phyloP scores from a whole-genome alignment of 2,113 vertebrate species.

The Mirounga angustirostris region DNA sequence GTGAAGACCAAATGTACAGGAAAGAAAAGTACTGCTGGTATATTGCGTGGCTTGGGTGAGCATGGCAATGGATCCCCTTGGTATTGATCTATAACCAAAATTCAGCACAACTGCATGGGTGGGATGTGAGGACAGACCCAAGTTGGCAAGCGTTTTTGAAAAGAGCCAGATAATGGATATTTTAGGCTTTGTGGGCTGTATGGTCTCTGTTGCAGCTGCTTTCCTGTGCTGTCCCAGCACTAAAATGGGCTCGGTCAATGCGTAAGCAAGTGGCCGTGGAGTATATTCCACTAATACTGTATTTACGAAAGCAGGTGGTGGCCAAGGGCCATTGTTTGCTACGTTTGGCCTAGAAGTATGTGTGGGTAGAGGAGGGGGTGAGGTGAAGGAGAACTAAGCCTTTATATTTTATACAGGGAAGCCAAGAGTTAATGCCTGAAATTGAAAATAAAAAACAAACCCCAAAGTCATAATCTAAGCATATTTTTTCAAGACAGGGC shows the following conservation, averaged over 20 bases:
- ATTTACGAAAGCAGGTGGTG: not conserved
- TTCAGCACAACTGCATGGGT: not conserved
- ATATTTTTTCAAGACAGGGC: conserved; percentile 11
- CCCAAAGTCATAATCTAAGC: not conserved
- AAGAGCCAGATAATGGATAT: not conserved
- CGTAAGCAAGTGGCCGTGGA: not conserved
- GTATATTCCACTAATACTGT: not conserved
- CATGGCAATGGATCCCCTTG: not conserved
- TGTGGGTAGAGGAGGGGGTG: not conserved
- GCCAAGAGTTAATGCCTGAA: conserved; percentile 12
- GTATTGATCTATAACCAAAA: not conserved
- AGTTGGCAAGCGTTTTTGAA: not conserved
- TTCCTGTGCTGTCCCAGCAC: not conserved
- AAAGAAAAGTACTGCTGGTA: not conserved
- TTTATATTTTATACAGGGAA: not conserved
- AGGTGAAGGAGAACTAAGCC: not conserved
- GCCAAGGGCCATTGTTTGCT: not conserved
- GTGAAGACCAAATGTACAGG: not conserved
- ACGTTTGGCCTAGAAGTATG: not conserved
- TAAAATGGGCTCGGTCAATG: not conserved
- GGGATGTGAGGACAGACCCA: not conserved
- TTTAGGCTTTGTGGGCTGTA: not conserved
- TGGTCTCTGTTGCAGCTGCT: not conserved
- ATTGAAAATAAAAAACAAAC: not conserved
- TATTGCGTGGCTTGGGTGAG: not conserved